Base-by-base conservation (phyloP, 2,797 vertebrate species). In the Syngnathus rostellatus region DNA sequence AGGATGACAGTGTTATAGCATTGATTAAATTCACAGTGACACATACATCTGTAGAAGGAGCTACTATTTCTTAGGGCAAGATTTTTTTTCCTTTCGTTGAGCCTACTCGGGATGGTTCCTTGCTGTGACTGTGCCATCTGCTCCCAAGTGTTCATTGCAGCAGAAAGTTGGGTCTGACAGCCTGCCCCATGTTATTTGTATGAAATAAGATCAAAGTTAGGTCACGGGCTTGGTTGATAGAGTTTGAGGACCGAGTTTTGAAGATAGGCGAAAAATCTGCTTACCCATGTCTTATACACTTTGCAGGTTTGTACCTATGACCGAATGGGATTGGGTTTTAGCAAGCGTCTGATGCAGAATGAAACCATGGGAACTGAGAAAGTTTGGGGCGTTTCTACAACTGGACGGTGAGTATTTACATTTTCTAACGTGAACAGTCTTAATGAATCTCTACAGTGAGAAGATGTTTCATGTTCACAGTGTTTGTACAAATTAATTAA, bases 251-350 rank as follows among this genome's bases (percentile, higher is more conserved):
- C 4, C 1, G 7, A n/a, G 12, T 21, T 31, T 31, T 45, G 21
- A 65, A 12, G 6, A 23, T 6, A 14, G 10, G 5, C 40, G 48
- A 54, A 54, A 50, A 64, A 17, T 1, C 17, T 11, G 25, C 2
- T 66, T 25, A 64, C 17, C 59, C 46, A 1, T 79, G 57, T 23
- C n/a, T 14, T 78, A 62, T 81, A 66, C 31, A 8, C 64, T 75
- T 39, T 64, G 63, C 72, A 93, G 92, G 90, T 93, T 43, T 93
- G 92, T 41, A 77, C 86, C 55, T 93, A 91, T 77, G 92, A 93
- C 82, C 82, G 92, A 68, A 89, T 88, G 67, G 92, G 92, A 57
- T 77, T 93, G 62, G 92, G 92, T 60, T 93, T 93, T 74, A 93
- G 91, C 81, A 89, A 85, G 72, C 81, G 87, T 68, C 65, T 83